These are phyloP conservation scores for Labrus mixtus DNA, from an alignment of 2,113 vertebrate species.

Conservation along the genomic window DNA sequence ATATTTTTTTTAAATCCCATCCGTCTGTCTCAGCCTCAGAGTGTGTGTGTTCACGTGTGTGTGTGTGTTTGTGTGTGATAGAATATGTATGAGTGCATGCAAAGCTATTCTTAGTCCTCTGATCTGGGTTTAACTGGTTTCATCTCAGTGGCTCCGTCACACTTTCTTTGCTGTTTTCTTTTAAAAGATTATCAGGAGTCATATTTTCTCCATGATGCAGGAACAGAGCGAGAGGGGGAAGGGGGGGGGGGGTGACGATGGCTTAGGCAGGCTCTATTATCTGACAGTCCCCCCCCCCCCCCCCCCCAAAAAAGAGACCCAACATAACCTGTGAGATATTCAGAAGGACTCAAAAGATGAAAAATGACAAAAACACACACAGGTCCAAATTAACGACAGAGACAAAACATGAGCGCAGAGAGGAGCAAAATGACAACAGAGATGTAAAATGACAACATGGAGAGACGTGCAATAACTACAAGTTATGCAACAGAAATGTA, in stretches of 20 bases:
- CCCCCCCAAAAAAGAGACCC: no score
- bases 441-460: no score
- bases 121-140: conserved; percentile 36
- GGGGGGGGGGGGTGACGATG: no score
- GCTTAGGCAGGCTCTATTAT: no score
- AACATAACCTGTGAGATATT: no score
- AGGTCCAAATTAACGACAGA: no score
- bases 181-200: neutral
- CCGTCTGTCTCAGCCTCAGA: conserved; percentile 37
- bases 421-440: no score
- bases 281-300: no score
- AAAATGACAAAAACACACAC: no score
- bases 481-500: no score
- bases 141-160: conserved; percentile 7
- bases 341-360: no score
- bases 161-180: neutral
- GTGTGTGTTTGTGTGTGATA: conserved; percentile 1
- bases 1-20: conserved; percentile 43
- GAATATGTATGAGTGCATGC: conserved; percentile 25
- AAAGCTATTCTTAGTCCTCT: conserved; percentile 26
- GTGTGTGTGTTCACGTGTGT: conserved; percentile 4
- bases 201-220: neutral
- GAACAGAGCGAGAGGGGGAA: neutral
- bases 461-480: fast-evolving
- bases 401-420: no score